Base-by-base conservation (phyloP, 2,113 vertebrate species). In the Glaucidium brasilianum region DNA sequence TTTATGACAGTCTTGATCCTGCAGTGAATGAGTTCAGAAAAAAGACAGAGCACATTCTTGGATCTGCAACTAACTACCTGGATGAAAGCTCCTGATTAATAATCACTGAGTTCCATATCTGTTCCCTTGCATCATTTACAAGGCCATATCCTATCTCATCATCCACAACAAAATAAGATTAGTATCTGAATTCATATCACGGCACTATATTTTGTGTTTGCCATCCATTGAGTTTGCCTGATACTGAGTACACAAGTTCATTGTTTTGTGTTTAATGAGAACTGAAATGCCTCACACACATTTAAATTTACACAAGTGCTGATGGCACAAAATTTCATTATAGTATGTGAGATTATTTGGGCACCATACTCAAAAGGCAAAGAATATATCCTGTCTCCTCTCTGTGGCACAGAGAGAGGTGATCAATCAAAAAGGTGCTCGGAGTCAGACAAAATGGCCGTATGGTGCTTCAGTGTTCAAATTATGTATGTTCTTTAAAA, bases 401-500 rank as follows among this genome's bases (percentile, higher is more conserved):
- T 66, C 56, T 74, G 62, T 81, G 87, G 75, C 81, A 71, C 47
- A 89, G 64, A 92, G 59, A 92, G 56, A 81, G 56, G 43, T 1
- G 4, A 93, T 93, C 87, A 94, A 72, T 96, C 81, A 89, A 60
- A 96, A 97, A 97, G 84, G 76, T 92, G 79, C 84, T 96, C 18
- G 1, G 88, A 96, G 88, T 92, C 91, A 94, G 88, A 89, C 85
- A 96, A 97, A 96, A 96, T 94, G 94, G 95, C 88, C 15, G 7
- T 83, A 80, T 87, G 87, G 82, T 90, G 85, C 94, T 95, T 93
- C 92, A 78, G 64, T 88, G 92, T 75, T 97, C 94, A 92, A 96
- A 96, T 96, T 96, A 91, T 55, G 66, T 93, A 90, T 90, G 78
- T 94, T 95, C 93, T 90, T 94, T 90, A 85, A 95, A 96, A 88